Base-by-base conservation (phyloP, 35 echinoderm and acorn worm genomes). In the Chiridota heheva region DNA sequence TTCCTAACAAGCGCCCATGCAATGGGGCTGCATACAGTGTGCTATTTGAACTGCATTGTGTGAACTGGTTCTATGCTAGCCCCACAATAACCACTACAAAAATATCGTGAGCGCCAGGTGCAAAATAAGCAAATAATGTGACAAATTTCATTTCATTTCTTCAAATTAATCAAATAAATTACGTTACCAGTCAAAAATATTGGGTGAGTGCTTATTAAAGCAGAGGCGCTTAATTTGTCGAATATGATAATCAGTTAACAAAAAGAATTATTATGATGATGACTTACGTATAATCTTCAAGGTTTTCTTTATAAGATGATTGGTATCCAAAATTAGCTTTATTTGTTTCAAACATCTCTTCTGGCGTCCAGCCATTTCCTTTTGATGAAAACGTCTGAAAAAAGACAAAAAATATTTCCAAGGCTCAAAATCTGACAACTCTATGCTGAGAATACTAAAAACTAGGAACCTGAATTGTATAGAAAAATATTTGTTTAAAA, bases 261-360 rank as follows among this genome's bases (percentile, higher is more conserved):
- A 26, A 28, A 34, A 55, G 31, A 4, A 15, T 55, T 1, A 15
- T 36, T 41, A 3, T 65, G 36, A 58, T 18, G n/a, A 56, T 6
- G 8, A 81, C 89, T 91, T 43, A 91, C 89, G 89, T 91, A 40
- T 91, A 91, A n/a, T 91, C 89, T 45, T 37, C 29, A 5, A 91
- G 66, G 40, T 69, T 49, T 8, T 85, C 84, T 45, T 91, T 73
- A 42, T 86, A 91, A 0, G 83, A 69, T 4, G 89, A 81, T 38
- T 33, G 43, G 38, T 86, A 83, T 15, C 82, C 89, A 53, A 51
- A 87, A 53, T 70, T 81, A 48, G 57, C 42, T 67, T 81, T 40
- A 65, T 86, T 91, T 30, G 51, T 70, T 41, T 63, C 84, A 65
- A 91, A 91, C 82, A 86, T 91, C 26, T 91, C 89, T 78, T 86